These are phyloP conservation scores for Drosophila longiperda DNA, from an alignment of 2,888 invertebrate species.

Conservation along the genomic window DNA sequence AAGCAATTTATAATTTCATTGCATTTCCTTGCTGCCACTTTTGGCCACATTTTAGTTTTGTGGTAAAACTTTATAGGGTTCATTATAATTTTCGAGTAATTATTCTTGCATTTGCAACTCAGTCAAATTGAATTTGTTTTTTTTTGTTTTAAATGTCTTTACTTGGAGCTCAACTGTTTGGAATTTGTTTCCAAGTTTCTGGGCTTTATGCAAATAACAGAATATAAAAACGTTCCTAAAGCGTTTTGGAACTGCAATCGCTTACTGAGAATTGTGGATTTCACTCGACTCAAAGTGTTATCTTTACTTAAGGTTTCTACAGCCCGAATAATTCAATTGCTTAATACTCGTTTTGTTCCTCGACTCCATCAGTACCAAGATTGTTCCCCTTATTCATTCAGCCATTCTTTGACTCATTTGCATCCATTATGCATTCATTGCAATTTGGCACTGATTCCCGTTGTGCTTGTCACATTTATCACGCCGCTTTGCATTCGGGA, in stretches of 20 bases:
- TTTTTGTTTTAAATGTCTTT: conserved; percentile 26
- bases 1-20: conserved; percentile 51
- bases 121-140: conserved; percentile 44
- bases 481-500: conserved; percentile 45
- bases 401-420: not conserved
- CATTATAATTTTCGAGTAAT: conserved; percentile 47
- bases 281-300: not conserved
- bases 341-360: not conserved
- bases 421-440: conserved; percentile 35
- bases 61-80: conserved; percentile 53
- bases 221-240: not conserved
- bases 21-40: conserved; percentile 14
- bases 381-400: not conserved
- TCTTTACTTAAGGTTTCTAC: not conserved
- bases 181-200: conserved; percentile 14
- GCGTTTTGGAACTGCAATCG: not conserved
- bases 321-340: not conserved
- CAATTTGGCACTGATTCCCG: conserved; percentile 46
- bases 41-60: conserved; percentile 38
- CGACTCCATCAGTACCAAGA: not conserved
- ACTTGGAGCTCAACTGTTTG: conserved; percentile 14
- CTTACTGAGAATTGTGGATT: not conserved
- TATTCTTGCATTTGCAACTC: conserved; percentile 41
- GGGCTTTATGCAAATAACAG: conserved; percentile 25
- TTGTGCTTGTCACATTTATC: conserved; percentile 26